Evolutionary conservation across 1,140 invertebrate genomes (phyloP).

Genomic region (Sinella curviseta): DNA sequence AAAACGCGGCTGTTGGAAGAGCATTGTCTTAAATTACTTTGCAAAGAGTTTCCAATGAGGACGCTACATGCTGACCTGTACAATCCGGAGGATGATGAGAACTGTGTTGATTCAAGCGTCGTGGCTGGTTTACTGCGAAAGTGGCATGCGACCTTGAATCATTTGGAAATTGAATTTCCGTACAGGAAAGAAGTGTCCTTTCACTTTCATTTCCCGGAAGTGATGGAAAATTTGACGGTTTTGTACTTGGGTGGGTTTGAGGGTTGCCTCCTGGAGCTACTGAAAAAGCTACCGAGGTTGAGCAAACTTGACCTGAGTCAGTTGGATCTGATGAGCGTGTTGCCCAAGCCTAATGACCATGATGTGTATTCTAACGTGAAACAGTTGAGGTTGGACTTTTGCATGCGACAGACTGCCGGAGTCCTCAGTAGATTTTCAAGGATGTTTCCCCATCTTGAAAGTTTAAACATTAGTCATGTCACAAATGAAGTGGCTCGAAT

Average conservation of each 20-base stretch:
- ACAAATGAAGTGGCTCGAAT: neutral
- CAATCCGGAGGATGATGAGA: neutral
- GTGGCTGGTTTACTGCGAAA: neutral
- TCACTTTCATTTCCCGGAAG: neutral
- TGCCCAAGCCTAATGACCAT: neutral
- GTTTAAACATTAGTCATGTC: neutral
- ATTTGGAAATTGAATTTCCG: neutral
- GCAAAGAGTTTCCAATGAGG: neutral
- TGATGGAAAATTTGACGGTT: neutral
- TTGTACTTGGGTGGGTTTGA: conserved; percentile 17
- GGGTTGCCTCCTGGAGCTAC: neutral
- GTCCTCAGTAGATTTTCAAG: neutral
- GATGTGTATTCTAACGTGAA: neutral
- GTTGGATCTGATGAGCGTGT: neutral
- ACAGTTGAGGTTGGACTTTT: neutral
- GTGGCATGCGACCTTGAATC: neutral
- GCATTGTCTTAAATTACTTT: neutral
- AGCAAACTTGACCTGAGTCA: neutral
- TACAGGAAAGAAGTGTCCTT: neutral
- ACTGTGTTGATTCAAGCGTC: neutral
- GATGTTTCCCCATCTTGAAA: neutral
- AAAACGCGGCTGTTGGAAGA: neutral
- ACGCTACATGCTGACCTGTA: neutral
- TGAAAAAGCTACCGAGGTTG: neutral
- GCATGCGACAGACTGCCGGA: neutral